Evolutionary conservation across 2,797 vertebrate genomes (phyloP).

Genomic region (Vireo griseus): DNA sequence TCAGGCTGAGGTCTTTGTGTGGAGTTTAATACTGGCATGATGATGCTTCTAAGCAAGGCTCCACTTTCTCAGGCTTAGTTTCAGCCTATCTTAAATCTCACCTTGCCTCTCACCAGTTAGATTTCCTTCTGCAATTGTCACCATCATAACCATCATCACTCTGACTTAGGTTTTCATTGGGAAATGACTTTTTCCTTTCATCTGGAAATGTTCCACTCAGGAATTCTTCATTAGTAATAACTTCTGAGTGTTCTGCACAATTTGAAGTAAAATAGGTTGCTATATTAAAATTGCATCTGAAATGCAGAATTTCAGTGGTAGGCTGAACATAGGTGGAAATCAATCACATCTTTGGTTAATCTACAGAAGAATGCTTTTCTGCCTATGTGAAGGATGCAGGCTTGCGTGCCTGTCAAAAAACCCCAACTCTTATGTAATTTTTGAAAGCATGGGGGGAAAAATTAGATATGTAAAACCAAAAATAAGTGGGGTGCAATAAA

Average conservation of each 20-base stretch:
- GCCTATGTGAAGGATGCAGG: not conserved
- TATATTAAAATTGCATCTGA: not conserved
- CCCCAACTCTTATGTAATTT: accelerated
- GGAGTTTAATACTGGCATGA: not conserved
- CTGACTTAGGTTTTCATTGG: not conserved
- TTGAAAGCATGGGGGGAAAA: not conserved
- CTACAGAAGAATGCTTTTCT: not conserved
- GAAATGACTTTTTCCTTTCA: not conserved
- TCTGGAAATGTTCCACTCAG: not conserved
- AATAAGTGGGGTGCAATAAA: not conserved
- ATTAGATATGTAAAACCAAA: not conserved
- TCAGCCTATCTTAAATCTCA: not conserved
- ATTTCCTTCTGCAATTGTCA: not conserved
- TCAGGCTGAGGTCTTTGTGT: not conserved
- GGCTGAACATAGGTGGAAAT: not conserved
- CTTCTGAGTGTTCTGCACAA: not conserved
- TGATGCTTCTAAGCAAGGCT: not conserved
- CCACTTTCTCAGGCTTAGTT: not conserved
- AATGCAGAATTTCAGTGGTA: not conserved
- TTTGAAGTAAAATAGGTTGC: not conserved
- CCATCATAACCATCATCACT: not conserved
- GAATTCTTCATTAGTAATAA: not conserved
- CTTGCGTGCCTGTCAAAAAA: not conserved
- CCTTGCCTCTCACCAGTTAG: not conserved
- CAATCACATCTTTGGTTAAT: not conserved